Evolutionary conservation across 1,140 invertebrate genomes (phyloP), one percentile per base, ranked within the genome.

Genomic region (Platorchestia sp.): DNA sequence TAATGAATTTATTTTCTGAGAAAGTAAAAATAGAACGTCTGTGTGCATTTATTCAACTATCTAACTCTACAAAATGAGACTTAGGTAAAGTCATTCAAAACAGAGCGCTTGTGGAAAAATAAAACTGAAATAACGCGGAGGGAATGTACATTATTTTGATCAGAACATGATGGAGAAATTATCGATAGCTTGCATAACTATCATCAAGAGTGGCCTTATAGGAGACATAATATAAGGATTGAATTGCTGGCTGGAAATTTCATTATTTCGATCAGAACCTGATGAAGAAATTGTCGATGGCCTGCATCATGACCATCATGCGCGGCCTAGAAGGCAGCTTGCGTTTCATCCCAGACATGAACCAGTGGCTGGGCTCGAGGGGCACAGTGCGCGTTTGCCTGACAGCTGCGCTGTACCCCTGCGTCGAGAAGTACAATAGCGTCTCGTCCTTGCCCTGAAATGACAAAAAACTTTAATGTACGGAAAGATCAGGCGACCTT

Each of bases 261-360:
- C 1, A 75, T 22, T 27, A 36, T 75, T 75, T 14, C 36, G 3
- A 3, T 75, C 59, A 75, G 59, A 5, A 93, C 91, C 91, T 93
- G 43, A 93, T 93, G 44, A 93, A 44, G 43, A 93, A 47, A n/a
- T 19, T 93, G 43, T 44, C 45, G 7, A 40, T 47, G 91, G 6
- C 45, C 6, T 93, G 91, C 43, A 93, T 19, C 7, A 93, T 44
- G 43, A 93, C 91, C 91, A 93, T 93, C 91, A 93, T 93, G 44
- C 47, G 91, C 10, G 6, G 7, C 40, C 91, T 93, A 10, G 91
- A 45, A 6, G 91, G 41, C 6, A 14, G 0, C 40, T 45, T 45
- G 43, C 91, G 43, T 10, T 22, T 47, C 40, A 3, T 40, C 44
- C 44, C 19, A 3, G 91, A 44, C 44, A 93, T 7, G 36, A 22